Conservation (phyloP, 2,113 vertebrate genomes). For the Thunnus maccoyii region DNA sequence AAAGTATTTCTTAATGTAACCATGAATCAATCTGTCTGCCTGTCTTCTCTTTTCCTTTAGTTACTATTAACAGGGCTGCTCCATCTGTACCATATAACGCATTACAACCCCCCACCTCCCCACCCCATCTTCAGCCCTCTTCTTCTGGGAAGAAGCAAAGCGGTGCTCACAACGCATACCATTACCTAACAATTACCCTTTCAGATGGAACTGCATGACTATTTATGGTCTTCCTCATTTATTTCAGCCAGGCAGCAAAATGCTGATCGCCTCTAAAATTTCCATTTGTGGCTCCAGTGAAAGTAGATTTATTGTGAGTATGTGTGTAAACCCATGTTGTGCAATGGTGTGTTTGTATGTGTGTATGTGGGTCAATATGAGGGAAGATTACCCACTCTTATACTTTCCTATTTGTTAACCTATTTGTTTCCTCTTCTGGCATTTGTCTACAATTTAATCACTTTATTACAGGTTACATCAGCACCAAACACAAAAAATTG, state of each 20-base stretch:
- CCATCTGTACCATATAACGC: slow-evolving; percentile 37
- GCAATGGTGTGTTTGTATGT: slow-evolving; percentile 5
- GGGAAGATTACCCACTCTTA: not conserved
- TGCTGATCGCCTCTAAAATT: slow-evolving; percentile 67
- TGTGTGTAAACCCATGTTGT: slow-evolving; percentile 10
- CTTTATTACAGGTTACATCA: not conserved
- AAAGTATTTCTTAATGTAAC: slow-evolving; percentile 10
- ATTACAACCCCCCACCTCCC: slow-evolving; percentile 20
- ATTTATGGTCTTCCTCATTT: slow-evolving; percentile 73
- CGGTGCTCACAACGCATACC: slow-evolving; percentile 67
- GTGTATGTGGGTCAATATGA: not conserved
- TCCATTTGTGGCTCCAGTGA: slow-evolving; percentile 61
- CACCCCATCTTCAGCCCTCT: slow-evolving; percentile 13
- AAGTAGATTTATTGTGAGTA: slow-evolving; percentile 58
- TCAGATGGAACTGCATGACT: slow-evolving; percentile 74
- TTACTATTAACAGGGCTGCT: slow-evolving; percentile 27
- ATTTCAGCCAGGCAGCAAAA: slow-evolving; percentile 68
- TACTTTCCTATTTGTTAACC: no score
- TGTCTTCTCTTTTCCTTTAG: slow-evolving; percentile 7
- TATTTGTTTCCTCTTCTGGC: no score
- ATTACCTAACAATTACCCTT: slow-evolving; percentile 81
- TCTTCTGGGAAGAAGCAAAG: slow-evolving; percentile 62
- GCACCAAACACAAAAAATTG: no score
- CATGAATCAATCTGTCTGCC: slow-evolving; percentile 30
- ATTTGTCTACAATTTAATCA: not conserved